Base-by-base conservation (phyloP, 2,113 vertebrate genomes). In the Alethe diademata region DNA sequence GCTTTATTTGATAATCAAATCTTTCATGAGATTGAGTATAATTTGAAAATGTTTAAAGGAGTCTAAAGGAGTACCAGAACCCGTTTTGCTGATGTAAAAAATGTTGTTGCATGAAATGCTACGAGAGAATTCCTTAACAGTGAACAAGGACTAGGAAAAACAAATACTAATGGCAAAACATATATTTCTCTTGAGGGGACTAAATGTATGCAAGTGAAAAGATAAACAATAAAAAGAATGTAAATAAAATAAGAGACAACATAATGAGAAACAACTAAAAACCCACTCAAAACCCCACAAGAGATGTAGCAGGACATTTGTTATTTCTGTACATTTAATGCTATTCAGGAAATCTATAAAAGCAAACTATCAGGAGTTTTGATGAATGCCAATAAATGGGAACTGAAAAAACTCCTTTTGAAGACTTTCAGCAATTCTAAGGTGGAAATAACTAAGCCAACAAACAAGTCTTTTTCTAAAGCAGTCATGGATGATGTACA, bases 221-320 rank as follows among this genome's bases (percentile, higher is more conserved):
- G 13, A 61, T 10, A 82, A 81, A 36, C 19, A 33, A 35, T n/a
- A 36, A 45, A 66, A 86, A 19, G 2, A 67, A 72, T 20, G 4
- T 15, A 57, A 91, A 61, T n/a, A 15, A 29, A 33, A 42, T 48
- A 69, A 65, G 5, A 4, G 4, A 60, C 43, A 47, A 0, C 9
- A 58, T 16, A 47, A 8, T 0, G 7, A 36, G 6, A 25, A 47
- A 48, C 4, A 33, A 25, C 12, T 58, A 45, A 51, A 69, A 66
- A 10, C 1, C 4, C 4, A 1, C 3, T 35, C 11, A 24, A 58
- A 57, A 24, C 2, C 1, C 20, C 26, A 33, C 4, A 64, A 28
- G 12, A 71, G 43, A 35, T 4, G 3, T 18, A 60, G 56, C 0
- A 2, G 10, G 19, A 57, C 6, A 33, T 31, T 16, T 45, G 12